Base-by-base conservation (phyloP, 2,888 invertebrate genomes). In the Neoscelio sp. region DNA sequence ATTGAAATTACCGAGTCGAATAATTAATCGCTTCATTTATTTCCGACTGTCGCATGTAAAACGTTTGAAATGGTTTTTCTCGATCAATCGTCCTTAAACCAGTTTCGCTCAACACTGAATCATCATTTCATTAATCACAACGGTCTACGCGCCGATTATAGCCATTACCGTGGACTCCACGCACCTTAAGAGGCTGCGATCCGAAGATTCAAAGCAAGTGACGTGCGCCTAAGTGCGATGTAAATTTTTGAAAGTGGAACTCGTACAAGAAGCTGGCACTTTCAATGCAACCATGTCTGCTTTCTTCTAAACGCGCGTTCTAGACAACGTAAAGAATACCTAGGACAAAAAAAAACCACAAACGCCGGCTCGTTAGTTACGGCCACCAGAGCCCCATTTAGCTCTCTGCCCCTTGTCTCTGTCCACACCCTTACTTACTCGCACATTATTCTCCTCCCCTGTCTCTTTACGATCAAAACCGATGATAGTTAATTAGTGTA, bases 341-440 rank as follows among this genome's bases (percentile, higher is more conserved):
- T 40, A 17, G 38, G 42, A 76, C 35, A 62, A 67, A 73, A 76
- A 68, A 68, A 60, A 33, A 42, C n/a, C 35, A 13, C 15, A 52
- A 56, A 33, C 67, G 58, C 50, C 35, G 35, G 54, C 68, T 80
- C 76, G 76, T 81, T 81, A 81, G 80, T 81, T 65, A 81, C 80
- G 76, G 73, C 73, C n/a, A n/a, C 33, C 50, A 33, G 65, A 42
- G 68, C 52, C 26, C 67, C 62, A 15, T 60, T 75, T 71, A 44
- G 67, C 35, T 62, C 42, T 35, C 20, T 20, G 10, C 15, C 35
- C 33, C 67, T 28, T 40, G 48, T 28, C 56, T 48, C 80, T 62
- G 78, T 71, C 80, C 81, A 68, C 64, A 73, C 76, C 78, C 64
- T 60, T 82, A 83, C 83, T 84, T 82, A 83, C 67, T 71, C 73